These are phyloP conservation scores for Brenthis ino DNA, from an alignment of 2,888 invertebrate genomes.

Conservation along the genomic window DNA sequence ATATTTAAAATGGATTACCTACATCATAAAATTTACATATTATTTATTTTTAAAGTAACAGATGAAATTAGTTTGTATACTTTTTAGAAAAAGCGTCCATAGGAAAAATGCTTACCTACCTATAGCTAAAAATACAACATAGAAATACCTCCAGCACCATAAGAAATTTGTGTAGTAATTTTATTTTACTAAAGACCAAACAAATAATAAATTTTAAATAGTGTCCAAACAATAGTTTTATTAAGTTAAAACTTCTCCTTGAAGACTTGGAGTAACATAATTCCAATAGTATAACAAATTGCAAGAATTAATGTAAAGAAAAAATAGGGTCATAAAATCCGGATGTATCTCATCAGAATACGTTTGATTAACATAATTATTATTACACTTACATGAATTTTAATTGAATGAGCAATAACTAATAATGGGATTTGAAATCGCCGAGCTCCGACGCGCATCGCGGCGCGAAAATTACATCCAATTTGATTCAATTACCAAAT, in stretches of 20 bases:
- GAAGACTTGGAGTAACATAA: background rate
- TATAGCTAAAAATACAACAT: too few species aligned
- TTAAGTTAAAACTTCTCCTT: background rate
- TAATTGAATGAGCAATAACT: conserved; percentile 38
- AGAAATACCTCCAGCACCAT: too few species aligned
- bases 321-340: conserved; percentile 25
- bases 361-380: conserved; percentile 36
- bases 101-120: too few species aligned
- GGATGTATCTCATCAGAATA: conserved; percentile 31
- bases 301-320: conserved; percentile 1
- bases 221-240: background rate
- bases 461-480: conserved; percentile 38
- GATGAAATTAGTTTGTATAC: too few species aligned
- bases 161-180: too few species aligned
- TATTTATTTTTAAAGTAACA: too few species aligned
- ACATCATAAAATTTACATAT: too few species aligned
- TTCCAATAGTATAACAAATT: background rate
- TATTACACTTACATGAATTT: conserved; percentile 37
- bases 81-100: too few species aligned
- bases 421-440: conserved; percentile 33
- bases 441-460: conserved; percentile 35
- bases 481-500: conserved; percentile 39
- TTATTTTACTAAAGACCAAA: too few species aligned
- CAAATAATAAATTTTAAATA: too few species aligned
- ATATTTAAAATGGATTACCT: too few species aligned